Conservation (phyloP, 2,888 invertebrate species). For the Dermolepida albohirtum region DNA sequence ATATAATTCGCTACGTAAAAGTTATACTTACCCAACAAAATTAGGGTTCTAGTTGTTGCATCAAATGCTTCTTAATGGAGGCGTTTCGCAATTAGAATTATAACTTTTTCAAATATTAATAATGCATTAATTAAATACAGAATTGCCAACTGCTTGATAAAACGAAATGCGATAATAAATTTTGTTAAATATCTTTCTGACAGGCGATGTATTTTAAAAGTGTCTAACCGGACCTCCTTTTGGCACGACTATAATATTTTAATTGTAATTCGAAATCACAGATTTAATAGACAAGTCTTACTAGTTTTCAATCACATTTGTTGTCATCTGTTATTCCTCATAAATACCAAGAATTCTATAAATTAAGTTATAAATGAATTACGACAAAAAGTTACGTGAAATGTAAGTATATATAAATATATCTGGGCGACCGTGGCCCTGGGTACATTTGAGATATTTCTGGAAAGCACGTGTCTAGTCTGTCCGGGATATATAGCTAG, state of each 20-base stretch:
- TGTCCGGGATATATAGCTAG: slow-evolving; percentile 44
- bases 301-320: too few species aligned
- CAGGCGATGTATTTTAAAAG: neutral
- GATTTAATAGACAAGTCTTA: too few species aligned
- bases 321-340: too few species aligned
- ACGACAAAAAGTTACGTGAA: slow-evolving; percentile 22
- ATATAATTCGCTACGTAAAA: too few species aligned
- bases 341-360: neutral
- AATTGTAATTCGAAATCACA: neutral
- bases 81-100: too few species aligned
- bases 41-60: too few species aligned
- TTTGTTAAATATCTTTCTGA: neutral
- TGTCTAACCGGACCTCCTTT: neutral
- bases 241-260: neutral
- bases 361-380: neutral
- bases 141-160: too few species aligned
- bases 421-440: slow-evolving; percentile 57
- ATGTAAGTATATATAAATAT: slow-evolving; percentile 39
- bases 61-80: too few species aligned
- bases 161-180: too few species aligned
- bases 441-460: slow-evolving; percentile 55
- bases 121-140: too few species aligned
- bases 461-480: slow-evolving; percentile 53
- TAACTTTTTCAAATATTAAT: too few species aligned
- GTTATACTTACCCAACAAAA: too few species aligned